Base-by-base conservation (phyloP, 1,140 invertebrate genomes). In the Penaeus japonicus region DNA sequence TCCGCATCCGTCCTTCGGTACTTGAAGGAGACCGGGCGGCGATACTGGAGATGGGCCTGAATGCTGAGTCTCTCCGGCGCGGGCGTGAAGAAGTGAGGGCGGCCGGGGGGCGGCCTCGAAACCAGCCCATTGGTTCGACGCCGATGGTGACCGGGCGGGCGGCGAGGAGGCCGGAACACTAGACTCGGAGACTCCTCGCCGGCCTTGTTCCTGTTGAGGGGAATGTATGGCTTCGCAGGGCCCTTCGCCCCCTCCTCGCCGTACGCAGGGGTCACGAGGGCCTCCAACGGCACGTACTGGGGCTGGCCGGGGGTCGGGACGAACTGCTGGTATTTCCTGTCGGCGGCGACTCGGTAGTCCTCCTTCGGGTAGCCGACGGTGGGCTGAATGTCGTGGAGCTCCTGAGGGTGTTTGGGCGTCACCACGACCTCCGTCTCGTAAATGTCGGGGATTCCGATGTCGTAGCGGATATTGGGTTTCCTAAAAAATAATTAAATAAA, bases 21-120 rank as follows among this genome's bases (percentile, higher is more conserved):
- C 55, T 86, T 90, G 79, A 90, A 90, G 22, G 89, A 85, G 30
- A 90, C 78, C 27, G 89, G 89, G n/a, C 89, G 82, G n/a, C 89
- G 82, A 39, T 89, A 90, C 39, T 70, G 87, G 17, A 88, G 87
- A 20, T 88, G 87, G 18, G 87, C 87, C 32, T 88, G 80, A 20
- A 88, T 77, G 30, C 80, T 88, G 53, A 83, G 54, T 10, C 81
- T 79, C 62, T 88, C 62, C 18, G 81, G 73, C 15, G 65, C 54
- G 39, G 87, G 30, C 17, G 87, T 88, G 54, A 88, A 88, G 54
- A 83, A 88, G 87, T 88, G 55, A 1, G 87, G 87, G 10, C 24
- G 65, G 18, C 30, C 27, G 10, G 79, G 17, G 70, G 87, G 75
- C 24, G 80, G 80, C n/a, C 87, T 47, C 18, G 55, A 81, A 2